A percentile compares a stretch with the other conserved stretches of the same genome.
These are phyloP conservation scores for Rhyacophila evoluta DNA, from an alignment of 2,888 invertebrate genomes.

Conservation along the genomic window DNA sequence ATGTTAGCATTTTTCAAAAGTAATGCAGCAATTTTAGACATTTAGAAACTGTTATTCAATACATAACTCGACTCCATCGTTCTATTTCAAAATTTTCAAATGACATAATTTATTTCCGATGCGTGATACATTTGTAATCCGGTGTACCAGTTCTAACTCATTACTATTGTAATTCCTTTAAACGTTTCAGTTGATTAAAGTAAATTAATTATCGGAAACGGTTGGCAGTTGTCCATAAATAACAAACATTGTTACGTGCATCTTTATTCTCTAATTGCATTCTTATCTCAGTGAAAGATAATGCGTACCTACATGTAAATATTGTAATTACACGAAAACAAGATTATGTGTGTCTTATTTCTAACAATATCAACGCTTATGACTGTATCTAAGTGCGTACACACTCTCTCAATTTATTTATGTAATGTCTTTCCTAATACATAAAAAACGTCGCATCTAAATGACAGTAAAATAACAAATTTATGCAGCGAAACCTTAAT, in stretches of 20 bases:
- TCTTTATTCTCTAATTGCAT: conserved; percentile 18
- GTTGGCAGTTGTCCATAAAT: conserved; percentile 18
- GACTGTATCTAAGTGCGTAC: no score
- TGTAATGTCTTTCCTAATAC: no score
- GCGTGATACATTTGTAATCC: background rate
- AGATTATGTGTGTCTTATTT: background rate
- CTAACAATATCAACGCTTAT: no score
- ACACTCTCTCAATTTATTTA: no score
- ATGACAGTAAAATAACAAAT: no score
- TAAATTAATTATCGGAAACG: conserved; percentile 12
- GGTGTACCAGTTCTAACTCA: conserved; percentile 1
- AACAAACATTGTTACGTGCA: background rate
- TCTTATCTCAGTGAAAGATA: background rate
- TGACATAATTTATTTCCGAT: no score
- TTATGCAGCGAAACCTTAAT: no score
- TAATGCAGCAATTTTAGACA: no score
- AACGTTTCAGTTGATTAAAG: conserved; percentile 11
- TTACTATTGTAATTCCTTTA: background rate
- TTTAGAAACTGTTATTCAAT: no score
- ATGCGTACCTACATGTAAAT: background rate
- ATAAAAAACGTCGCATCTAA: no score
- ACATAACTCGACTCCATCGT: no score
- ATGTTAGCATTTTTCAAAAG: background rate
- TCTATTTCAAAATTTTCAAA: no score
- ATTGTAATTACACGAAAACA: conserved; percentile 5